Base-by-base conservation (phyloP, 2,113 vertebrate genomes). In the Gracilinanus agilis region DNA sequence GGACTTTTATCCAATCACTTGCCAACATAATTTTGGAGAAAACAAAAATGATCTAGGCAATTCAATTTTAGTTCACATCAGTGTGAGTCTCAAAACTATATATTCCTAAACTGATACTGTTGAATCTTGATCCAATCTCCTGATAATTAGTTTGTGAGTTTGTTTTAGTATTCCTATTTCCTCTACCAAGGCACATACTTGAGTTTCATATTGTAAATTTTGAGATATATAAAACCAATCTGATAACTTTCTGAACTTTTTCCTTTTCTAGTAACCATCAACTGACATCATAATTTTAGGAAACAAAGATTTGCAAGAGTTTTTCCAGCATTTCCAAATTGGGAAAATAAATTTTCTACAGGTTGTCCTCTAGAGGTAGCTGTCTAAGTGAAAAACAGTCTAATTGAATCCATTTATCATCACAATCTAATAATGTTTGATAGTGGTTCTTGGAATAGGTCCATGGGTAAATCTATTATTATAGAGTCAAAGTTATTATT, bases 401-500 rank as follows among this genome's bases (percentile, higher is more conserved):
- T 83, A 27, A 40, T 54, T 10, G 29, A 61, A 29, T 90, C 83
- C 7, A 90, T 44, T 93, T 96, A 91, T 6, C 13, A 91, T 23
- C 93, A 54, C 53, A 92, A 54, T 94, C 29, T 54, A 90, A 53
- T 29, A 90, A 40, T 12, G 24, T 16, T 24, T 8, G 8, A 61
- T 29, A 2, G 21, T 34, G 89, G 23, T 13, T 54, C 61, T 11
- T 55, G 54, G 49, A n/a, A 54, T 24, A 61, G 12, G 0, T n/a
- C 56, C n/a, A 29, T 12, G 40, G 53, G 12, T 58, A 90, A 44
- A 54, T 34, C 54, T 29, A 40, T 55, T 29, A 58, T 54, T 61
- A 92, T 89, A 61, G 8, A 55, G n/a, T 49, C 55, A 53, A 53
- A 34, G 89, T 91, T 91, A 44, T 56, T 92, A 90, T 90, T 49